Percentiles rank a stretch among this genome's conserved stretches.
Conservation (phyloP, 2,797 vertebrate genomes). For the Gastrophryne carolinensis region DNA sequence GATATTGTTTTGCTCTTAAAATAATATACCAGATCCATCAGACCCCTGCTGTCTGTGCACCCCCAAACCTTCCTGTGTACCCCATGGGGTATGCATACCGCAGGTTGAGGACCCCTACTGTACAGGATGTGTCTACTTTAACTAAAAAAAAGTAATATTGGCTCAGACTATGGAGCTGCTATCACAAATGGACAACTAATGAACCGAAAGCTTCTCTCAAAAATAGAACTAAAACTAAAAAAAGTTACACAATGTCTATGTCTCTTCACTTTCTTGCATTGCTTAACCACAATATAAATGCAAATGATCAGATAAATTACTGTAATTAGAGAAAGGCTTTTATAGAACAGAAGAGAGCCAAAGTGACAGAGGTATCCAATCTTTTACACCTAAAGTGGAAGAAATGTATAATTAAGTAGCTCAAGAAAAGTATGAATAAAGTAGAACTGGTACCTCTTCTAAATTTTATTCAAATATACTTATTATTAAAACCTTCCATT, state of each 20-base stretch:
- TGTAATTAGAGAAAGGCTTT: not conserved
- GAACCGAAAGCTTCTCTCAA: not conserved
- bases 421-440: not conserved
- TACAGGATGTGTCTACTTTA: too few relatives aligned
- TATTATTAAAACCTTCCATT: not conserved
- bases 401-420: not conserved
- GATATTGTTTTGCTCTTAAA: too few relatives aligned
- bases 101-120: too few relatives aligned
- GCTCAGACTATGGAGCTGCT: not conserved
- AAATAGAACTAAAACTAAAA: not conserved
- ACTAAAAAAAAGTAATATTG: not conserved
- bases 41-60: too few relatives aligned
- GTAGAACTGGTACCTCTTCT: not conserved
- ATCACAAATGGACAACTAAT: not conserved
- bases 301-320: not conserved
- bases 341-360: not conserved
- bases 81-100: too few relatives aligned
- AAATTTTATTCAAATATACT: not conserved
- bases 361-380: not conserved
- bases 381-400: not conserved
- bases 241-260: not conserved
- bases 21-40: too few relatives aligned
- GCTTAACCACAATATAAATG: not conserved
- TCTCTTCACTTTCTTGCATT: not conserved
- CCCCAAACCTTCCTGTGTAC: too few relatives aligned